A percentile compares a stretch with the other conserved stretches of the same genome.
These are phyloP conservation scores for Mimachlamys varia DNA, from an alignment of 2,888 invertebrate species.

Conservation along the genomic window DNA sequence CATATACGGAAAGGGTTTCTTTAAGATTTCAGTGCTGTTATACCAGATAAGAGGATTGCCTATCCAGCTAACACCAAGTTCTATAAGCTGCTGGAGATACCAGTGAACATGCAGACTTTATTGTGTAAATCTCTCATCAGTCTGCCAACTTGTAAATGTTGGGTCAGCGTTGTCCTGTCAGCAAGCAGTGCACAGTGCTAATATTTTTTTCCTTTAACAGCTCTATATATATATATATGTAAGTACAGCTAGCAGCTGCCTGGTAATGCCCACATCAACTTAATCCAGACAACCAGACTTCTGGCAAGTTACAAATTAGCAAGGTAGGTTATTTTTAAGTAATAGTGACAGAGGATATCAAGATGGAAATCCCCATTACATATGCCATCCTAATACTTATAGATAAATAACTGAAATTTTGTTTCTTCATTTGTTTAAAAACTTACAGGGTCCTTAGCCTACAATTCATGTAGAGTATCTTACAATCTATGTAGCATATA, in stretches of 20 bases:
- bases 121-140: not conserved
- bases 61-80: not conserved
- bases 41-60: not conserved
- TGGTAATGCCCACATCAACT: not conserved
- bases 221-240: too few relatives aligned
- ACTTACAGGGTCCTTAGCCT: too few relatives aligned
- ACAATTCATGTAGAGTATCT: too few relatives aligned
- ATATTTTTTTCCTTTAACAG: not conserved
- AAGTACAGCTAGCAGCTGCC: conserved; percentile 8
- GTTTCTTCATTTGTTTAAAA: too few relatives aligned
- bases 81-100: not conserved
- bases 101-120: not conserved
- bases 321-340: not conserved
- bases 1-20: too few relatives aligned
- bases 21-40: too few relatives aligned
- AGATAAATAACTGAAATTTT: not conserved
- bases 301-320: not conserved
- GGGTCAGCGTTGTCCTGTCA: not conserved
- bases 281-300: not conserved
- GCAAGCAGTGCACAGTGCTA: not conserved
- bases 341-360: not conserved
- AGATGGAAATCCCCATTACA: not conserved
- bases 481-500: too few relatives aligned
- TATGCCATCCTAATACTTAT: not conserved
- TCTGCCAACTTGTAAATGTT: conserved; percentile 11